A percentile compares a stretch with the other conserved stretches of the same genome.
Conservation (phyloP, 2,888 invertebrate species). For the Alsophila aescularia region DNA sequence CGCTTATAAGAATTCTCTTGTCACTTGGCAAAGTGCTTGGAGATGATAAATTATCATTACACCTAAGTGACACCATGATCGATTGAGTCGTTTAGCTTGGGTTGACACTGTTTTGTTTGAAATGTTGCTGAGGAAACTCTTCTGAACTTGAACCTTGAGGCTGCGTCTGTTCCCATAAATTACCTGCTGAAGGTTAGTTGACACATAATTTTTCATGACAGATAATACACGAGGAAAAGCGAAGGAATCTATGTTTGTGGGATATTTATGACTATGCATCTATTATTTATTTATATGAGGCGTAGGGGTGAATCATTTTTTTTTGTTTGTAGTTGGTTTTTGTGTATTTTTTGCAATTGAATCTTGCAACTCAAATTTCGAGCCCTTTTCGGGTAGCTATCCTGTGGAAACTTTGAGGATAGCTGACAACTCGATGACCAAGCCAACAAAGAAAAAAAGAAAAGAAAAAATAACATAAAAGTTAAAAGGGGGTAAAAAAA, state of each 20-base stretch:
- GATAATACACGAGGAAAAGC: not conserved
- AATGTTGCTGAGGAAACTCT: constrained; percentile 23
- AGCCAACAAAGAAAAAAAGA: no score
- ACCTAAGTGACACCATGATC: constrained; percentile 58
- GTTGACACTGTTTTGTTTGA: constrained; percentile 36
- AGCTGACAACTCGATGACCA: no score
- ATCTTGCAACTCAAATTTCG: no score
- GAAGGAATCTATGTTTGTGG: not conserved
- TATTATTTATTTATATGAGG: no score
- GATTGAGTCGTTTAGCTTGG: constrained; percentile 55
- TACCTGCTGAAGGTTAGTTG: constrained; percentile 20
- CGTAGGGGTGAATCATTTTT: no score
- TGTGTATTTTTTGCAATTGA: no score
- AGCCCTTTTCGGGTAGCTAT: no score
- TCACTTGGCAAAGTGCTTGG: constrained; percentile 54
- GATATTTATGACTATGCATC: no score
- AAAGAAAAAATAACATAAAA: no score
- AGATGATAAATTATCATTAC: constrained; percentile 65
- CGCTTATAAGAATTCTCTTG: constrained; percentile 24
- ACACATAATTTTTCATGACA: constrained; percentile 17
- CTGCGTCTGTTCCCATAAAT: constrained; percentile 16
- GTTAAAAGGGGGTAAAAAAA: no score
- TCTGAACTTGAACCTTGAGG: constrained; percentile 16
- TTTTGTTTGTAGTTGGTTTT: no score
- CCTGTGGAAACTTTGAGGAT: no score